Evolutionary conservation across 1,140 invertebrate species (phyloP), one percentile per base, ranked within the genome.

Genomic region (Epicauta chinensis): DNA sequence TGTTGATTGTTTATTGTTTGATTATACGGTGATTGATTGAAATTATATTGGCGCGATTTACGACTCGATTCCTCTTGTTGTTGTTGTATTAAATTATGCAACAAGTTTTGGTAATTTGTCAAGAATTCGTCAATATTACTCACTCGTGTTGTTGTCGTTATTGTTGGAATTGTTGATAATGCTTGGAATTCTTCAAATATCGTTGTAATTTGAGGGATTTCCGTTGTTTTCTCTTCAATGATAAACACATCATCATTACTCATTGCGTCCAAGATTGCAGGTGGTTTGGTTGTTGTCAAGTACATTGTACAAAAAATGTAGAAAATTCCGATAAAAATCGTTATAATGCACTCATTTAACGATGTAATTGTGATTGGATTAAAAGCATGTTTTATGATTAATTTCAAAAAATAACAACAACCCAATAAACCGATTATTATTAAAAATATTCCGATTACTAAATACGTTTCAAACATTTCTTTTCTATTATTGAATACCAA

Each of bases 401-500:
- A 50, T 16, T 45, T 47, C 12, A 53, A 12, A 32, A 58, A 58
- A 39, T 48, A 46, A 29, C 35, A 44, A 4, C 32, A 32, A 41
- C 46, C 37, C 2, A 53, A 36, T n/a, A 41, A 15, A 12, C 55
- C 55, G 9, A 53, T 14, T 35, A 58, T 29, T 9, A 44, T 15
- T 37, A 58, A 47, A 12, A 43, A 35, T 13, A 36, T 32, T 9
- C 50, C 51, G 14, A 58, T 54, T 13, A 58, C n/a, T 15, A 51
- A 16, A 41, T 53, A 53, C n/a, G 51, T 50, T 17, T 36, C 16
- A 31, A 35, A 58, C 55, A 58, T 58, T 49, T 31, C 52, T 6
- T 15, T 15, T 10, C 10, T 23, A 16, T 16, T 31, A 11, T 47
- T 47, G 12, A 9, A 36, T 10, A 17, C 5, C 11, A 11, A n/a